A percentile compares a stretch with the other conserved stretches of the same genome.
phyloP scores from a whole-genome alignment of 1,140 invertebrate species.

The Dryas iulia region DNA sequence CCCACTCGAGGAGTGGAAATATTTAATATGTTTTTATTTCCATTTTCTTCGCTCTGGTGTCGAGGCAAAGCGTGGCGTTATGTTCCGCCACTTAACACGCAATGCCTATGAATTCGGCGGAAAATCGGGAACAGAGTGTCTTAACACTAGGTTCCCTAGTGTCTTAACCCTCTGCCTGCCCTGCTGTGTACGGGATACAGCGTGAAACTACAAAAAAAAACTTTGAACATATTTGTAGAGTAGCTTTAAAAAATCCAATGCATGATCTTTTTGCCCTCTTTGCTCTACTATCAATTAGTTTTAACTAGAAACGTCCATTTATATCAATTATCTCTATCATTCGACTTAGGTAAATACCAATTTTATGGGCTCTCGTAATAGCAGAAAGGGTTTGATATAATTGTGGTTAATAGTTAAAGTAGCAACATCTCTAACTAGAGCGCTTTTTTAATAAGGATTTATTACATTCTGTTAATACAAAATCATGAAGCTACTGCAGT shows the following conservation, averaged over 20 bases:
- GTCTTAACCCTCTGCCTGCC: no score
- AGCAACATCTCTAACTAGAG: slow-evolving; percentile 5
- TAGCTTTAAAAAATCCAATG: neutral
- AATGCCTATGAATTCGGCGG: no score
- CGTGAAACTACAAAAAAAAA: no score
- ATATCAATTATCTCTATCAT: slow-evolving; percentile 67
- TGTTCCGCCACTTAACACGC: no score
- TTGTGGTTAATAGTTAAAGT: slow-evolving; percentile 6
- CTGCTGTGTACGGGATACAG: no score
- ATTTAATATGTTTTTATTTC: no score
- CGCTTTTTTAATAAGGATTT: slow-evolving; percentile 61
- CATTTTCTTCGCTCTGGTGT: no score
- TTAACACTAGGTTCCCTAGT: no score
- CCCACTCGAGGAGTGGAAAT: no score
- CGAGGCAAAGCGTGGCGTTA: no score
- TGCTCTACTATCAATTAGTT: slow-evolving; percentile 52
- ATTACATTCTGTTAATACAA: slow-evolving; percentile 22
- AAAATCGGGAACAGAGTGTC: no score
- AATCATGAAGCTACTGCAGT: neutral
- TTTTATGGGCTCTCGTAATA: slow-evolving; percentile 60
- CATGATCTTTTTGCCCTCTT: neutral
- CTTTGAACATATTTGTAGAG: neutral
- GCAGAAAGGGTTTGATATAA: slow-evolving; percentile 43
- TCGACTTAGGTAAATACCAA: slow-evolving; percentile 77
- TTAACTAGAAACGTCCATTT: slow-evolving; percentile 74